Conservation (phyloP, 2,113 vertebrate species). For the Pedetes capensis region DNA sequence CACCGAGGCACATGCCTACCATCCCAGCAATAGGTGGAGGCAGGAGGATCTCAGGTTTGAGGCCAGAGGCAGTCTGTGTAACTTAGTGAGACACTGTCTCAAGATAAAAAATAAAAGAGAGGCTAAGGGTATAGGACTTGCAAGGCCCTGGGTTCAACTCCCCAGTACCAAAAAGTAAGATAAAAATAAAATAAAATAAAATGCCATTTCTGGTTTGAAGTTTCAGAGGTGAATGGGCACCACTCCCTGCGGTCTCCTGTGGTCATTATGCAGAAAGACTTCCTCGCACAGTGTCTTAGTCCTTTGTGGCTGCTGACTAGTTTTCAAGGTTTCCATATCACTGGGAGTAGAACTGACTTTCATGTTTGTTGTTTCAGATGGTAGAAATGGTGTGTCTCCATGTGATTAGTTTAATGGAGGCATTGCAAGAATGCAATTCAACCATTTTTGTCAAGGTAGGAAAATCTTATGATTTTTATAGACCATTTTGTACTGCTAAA, state of each 20-base stretch:
- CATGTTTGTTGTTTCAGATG: constrained; percentile 87
- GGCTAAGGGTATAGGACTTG: too few species aligned
- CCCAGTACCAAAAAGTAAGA: too few species aligned
- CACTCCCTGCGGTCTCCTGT: not conserved
- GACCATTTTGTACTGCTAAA: constrained; percentile 8
- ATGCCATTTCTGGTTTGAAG: constrained; percentile 30
- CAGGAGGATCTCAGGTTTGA: too few species aligned
- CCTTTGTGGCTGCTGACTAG: not conserved
- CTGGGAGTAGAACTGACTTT: constrained; percentile 46
- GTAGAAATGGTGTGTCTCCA: constrained; percentile 99
- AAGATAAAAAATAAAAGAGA: too few species aligned
- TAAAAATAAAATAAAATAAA: too few species aligned
- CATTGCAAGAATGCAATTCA: constrained; percentile 98
- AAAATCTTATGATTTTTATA: constrained; percentile 21
- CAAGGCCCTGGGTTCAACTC: too few species aligned
- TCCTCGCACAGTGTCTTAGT: not conserved
- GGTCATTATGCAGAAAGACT: not conserved
- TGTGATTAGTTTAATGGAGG: constrained; percentile 99
- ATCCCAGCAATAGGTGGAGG: too few species aligned
- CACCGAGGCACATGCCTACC: too few species aligned
- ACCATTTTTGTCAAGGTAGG: constrained; percentile 99
- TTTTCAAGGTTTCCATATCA: not conserved
- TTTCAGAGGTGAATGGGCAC: constrained; percentile 38
- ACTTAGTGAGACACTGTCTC: too few species aligned
- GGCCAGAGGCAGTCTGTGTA: too few species aligned